Evolutionary conservation across 2,797 vertebrate genomes (phyloP).

Genomic region (Euphonia xanthogaster): DNA sequence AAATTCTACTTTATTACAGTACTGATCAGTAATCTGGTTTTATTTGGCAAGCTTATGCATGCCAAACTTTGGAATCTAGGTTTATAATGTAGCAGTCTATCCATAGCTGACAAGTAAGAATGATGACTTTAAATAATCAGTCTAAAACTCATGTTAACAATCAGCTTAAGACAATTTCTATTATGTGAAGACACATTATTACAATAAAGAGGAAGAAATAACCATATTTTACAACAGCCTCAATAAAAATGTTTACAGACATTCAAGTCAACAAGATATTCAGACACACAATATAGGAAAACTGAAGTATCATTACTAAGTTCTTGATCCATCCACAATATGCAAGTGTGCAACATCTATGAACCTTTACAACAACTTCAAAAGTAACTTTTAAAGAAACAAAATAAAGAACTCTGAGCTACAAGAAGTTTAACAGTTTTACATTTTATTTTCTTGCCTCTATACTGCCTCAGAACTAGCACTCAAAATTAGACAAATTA

Average conservation of each 20-base stretch:
- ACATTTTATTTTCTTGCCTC: neutral
- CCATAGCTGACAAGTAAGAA: neutral
- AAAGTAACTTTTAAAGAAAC: neutral
- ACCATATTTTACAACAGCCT: neutral
- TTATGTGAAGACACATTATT: neutral
- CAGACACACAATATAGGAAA: neutral
- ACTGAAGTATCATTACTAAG: neutral
- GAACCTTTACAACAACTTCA: neutral
- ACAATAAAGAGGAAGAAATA: neutral
- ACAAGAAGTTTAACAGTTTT: neutral
- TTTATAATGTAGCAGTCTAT: neutral
- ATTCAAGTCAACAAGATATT: neutral
- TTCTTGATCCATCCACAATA: neutral
- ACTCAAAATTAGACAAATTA: neutral
- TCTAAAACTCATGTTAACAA: neutral
- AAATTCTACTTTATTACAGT: neutral
- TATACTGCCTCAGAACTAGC: neutral
- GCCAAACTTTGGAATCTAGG: neutral
- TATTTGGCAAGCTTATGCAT: neutral
- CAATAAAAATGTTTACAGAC: neutral
- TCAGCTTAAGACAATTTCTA: neutral
- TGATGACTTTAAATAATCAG: neutral
- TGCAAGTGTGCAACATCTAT: neutral
- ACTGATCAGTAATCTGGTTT: neutral
- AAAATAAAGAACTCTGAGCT: neutral